These are phyloP conservation scores for Acrocyrtus sp. DNA, from an alignment of 2,888 invertebrate species.

Conservation along the genomic window DNA sequence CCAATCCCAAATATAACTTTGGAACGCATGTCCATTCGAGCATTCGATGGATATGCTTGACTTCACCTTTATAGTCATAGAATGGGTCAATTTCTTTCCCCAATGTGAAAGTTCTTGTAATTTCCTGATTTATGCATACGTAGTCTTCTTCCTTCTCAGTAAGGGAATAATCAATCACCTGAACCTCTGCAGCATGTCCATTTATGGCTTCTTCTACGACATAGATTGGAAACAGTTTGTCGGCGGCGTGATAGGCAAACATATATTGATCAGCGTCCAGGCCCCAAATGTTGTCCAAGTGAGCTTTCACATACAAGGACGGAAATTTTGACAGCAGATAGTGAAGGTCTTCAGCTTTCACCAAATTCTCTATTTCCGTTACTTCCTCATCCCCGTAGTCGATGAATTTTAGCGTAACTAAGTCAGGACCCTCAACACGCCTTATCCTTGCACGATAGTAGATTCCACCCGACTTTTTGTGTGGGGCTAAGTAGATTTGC, in stretches of 20 bases:
- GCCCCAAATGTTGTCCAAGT: slow-evolving; percentile 14
- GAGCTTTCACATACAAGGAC: neutral
- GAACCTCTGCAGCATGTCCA: neutral
- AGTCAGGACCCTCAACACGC: neutral
- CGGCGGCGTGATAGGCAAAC: neutral
- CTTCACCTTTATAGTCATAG: no score
- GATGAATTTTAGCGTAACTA: slow-evolving; percentile 4
- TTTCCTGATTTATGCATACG: no score
- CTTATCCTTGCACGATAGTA: slow-evolving; percentile 6
- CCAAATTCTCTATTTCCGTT: slow-evolving; percentile 9
- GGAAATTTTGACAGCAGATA: slow-evolving; percentile 12
- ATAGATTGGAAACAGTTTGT: neutral
- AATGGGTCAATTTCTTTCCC: neutral
- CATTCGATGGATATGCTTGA: no score
- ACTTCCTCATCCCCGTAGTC: slow-evolving; percentile 18
- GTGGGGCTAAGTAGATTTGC: slow-evolving; percentile 20
- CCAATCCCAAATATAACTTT: neutral
- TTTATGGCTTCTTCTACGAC: neutral
- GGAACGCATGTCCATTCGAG: no score
- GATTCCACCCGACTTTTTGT: neutral
- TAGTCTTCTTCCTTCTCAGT: no score
- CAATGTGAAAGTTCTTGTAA: no score
- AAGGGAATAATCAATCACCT: neutral
- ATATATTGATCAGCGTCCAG: neutral
- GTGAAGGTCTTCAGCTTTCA: neutral